Conservation (phyloP, 2,888 invertebrate genomes). For the Euplexia lucipara region DNA sequence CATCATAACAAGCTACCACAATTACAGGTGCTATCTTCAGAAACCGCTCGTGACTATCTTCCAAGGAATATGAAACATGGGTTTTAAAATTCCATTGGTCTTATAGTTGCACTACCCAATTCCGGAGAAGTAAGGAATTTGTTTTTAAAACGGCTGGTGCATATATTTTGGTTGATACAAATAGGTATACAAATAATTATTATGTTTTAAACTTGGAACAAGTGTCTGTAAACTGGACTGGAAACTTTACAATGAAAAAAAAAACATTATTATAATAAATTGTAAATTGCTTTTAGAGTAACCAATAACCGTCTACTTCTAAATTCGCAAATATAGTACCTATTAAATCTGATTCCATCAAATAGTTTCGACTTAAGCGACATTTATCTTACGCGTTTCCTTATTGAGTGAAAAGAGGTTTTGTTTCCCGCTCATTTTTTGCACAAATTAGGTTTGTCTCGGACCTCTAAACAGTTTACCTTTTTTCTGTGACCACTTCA, state of each 20-base stretch:
- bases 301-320: background rate
- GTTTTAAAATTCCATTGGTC: conserved; percentile 15
- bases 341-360: conserved; percentile 7
- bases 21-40: conserved; percentile 21
- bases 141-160: too few species aligned
- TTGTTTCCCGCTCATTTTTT: conserved; percentile 39
- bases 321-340: conserved; percentile 10
- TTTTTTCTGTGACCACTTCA: conserved; percentile 7
- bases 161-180: conserved; percentile 16
- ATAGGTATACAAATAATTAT: too few species aligned
- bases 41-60: background rate
- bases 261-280: too few species aligned
- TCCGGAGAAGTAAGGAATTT: too few species aligned
- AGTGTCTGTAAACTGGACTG: background rate
- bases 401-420: conserved; percentile 2
- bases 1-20: conserved; percentile 26
- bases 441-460: conserved; percentile 33
- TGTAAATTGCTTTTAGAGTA: background rate
- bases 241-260: too few species aligned
- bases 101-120: too few species aligned
- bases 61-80: conserved; percentile 22
- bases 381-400: conserved; percentile 33
- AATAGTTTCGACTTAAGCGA: conserved; percentile 14
- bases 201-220: too few species aligned
- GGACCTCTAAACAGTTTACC: conserved; percentile 10